Evolutionary conservation across 2,113 vertebrate species (phyloP).

Genomic region (Dipodomys stephensi): DNA sequence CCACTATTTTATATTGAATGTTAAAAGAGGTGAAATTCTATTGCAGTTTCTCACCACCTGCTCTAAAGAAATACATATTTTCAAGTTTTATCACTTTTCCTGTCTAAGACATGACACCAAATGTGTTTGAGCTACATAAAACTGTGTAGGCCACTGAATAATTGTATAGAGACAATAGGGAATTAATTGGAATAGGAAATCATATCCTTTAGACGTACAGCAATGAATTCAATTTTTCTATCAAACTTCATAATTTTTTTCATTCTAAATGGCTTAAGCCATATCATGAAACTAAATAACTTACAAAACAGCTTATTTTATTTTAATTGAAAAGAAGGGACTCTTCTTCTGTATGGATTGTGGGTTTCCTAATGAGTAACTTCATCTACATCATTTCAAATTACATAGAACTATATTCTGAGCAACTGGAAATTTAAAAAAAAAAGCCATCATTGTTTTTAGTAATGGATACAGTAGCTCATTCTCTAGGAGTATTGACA

Average conservation of each 20-base stretch:
- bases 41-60: background rate
- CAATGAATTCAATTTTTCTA: background rate
- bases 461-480: background rate
- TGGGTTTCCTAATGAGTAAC: background rate
- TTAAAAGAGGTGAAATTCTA: background rate
- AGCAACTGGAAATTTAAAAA: background rate
- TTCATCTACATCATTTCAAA: background rate
- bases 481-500: background rate
- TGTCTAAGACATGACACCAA: too few relatives aligned
- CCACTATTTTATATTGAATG: background rate
- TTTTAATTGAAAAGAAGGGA: conserved; percentile 24
- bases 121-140: background rate
- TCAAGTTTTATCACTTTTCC: background rate
- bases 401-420: background rate
- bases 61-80: background rate
- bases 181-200: background rate
- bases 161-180: background rate
- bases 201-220: background rate
- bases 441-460: background rate
- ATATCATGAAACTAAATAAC: background rate
- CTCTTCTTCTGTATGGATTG: background rate
- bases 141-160: background rate
- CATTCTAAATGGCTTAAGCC: background rate
- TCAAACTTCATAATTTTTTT: background rate
- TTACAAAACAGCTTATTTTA: background rate